These are phyloP conservation scores for Caiman crocodilus DNA, from an alignment of 2,797 vertebrate genomes.

Conservation along the genomic window DNA sequence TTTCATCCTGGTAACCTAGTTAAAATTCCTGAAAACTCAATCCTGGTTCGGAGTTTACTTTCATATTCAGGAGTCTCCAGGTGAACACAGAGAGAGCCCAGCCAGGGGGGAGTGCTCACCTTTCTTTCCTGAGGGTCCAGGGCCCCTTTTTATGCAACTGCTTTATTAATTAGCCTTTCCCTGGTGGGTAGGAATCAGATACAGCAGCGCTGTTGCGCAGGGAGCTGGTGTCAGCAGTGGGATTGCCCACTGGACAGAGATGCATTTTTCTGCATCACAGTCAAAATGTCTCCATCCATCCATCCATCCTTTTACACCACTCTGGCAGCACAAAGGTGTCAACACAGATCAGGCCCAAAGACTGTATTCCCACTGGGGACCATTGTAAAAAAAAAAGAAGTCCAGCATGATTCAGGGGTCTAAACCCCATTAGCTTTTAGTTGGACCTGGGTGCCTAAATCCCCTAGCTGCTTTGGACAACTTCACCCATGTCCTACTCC, in stretches of 20 bases:
- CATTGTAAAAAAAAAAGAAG: neutral
- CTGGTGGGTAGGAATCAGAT: neutral
- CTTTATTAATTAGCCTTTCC: neutral
- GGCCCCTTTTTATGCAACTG: neutral
- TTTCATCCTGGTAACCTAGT: neutral
- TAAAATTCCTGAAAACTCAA: neutral
- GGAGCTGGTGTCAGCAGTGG: neutral
- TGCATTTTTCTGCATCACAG: neutral
- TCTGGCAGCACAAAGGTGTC: neutral
- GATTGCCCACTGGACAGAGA: neutral
- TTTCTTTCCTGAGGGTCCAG: neutral
- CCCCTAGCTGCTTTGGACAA: neutral
- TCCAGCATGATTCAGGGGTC: neutral
- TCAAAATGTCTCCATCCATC: neutral
- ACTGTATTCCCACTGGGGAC: rapidly evolving
- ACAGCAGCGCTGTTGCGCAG: neutral
- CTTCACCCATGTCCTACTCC: rapidly evolving
- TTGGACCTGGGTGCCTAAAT: neutral
- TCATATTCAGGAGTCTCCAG: neutral
- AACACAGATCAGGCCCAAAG: neutral
- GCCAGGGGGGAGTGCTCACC: neutral
- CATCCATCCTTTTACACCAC: neutral
- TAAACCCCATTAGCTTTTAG: neutral
- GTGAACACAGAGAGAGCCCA: neutral
- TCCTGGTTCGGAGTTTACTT: neutral